Evolutionary conservation across 2,113 vertebrate species (phyloP).

Genomic region (Percina caprodes): DNA sequence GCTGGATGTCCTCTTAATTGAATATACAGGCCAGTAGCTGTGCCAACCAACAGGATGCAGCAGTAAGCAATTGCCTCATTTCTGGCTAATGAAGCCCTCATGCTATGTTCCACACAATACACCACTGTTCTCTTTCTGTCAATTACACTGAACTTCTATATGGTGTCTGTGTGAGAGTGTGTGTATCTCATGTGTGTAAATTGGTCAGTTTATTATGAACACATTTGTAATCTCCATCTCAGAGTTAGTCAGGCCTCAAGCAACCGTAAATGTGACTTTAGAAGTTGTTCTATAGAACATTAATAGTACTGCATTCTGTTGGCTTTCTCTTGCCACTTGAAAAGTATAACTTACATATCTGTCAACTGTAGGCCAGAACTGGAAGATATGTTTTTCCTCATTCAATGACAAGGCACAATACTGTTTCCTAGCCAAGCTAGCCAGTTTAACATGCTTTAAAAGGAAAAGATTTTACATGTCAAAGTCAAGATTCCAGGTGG

Average conservation of each 20-base stretch:
- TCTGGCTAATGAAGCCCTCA: constrained; percentile 10
- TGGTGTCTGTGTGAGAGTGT: background rate
- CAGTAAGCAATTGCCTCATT: constrained; percentile 15
- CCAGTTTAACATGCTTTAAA: background rate
- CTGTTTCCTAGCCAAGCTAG: background rate
- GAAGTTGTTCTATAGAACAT: background rate
- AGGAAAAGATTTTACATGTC: too few relatives aligned
- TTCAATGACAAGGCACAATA: background rate
- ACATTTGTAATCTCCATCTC: background rate
- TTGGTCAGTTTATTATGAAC: background rate
- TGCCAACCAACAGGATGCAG: constrained; percentile 2
- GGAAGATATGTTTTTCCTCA: background rate
- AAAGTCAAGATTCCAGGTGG: too few relatives aligned
- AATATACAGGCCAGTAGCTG: constrained; percentile 5
- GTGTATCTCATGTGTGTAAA: background rate
- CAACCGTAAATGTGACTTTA: background rate
- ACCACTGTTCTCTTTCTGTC: constrained; percentile 20
- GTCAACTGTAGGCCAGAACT: background rate
- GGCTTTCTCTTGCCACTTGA: background rate
- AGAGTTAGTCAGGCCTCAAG: background rate
- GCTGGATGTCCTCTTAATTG: constrained; percentile 10
- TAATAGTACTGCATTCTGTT: background rate
- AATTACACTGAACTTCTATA: background rate
- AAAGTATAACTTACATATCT: background rate
- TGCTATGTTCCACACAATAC: background rate